Percentiles rank a stretch among this genome's conserved stretches.
Evolutionary conservation across 2,797 vertebrate species (phyloP).

Genomic region (Lutjanus campechanus): DNA sequence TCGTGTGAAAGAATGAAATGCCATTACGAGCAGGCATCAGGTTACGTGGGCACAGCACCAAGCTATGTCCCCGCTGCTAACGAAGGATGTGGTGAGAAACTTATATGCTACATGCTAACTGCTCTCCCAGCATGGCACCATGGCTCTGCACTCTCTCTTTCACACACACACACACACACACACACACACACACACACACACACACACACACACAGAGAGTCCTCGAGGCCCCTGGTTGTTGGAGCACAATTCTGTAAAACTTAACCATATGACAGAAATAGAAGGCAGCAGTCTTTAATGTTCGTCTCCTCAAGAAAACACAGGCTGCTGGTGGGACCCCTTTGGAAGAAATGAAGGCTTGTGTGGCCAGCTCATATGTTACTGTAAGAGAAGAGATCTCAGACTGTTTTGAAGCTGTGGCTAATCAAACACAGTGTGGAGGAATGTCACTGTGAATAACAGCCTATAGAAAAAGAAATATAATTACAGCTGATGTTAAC

Average conservation of each 20-base stretch:
- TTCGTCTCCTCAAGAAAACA: conserved; percentile 66
- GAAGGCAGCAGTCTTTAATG: conserved; percentile 73
- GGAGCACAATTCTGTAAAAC: conserved; percentile 74
- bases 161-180: conserved; percentile 19
- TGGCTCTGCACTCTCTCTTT: conserved; percentile 17
- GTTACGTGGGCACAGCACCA: conserved; percentile 79
- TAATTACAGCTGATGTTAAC: conserved; percentile 51
- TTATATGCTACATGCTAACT: conserved; percentile 64
- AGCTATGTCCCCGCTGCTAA: conserved; percentile 76
- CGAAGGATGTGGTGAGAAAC: conserved; percentile 78
- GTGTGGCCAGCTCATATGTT: conserved; percentile 68
- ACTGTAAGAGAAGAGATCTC: conserved; percentile 63
- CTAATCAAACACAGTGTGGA: conserved; percentile 69
- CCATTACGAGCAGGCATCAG: conserved; percentile 78
- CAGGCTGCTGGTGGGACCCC: conserved; percentile 71
- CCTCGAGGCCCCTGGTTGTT: conserved; percentile 37
- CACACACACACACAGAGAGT: conserved; percentile 24
- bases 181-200: conserved; percentile 21
- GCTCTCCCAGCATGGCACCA: conserved; percentile 49
- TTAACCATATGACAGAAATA: conserved; percentile 80
- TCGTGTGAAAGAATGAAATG: conserved; percentile 81
- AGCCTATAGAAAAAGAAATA: conserved; percentile 38
- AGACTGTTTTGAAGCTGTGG: conserved; percentile 61
- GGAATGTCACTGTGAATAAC: conserved; percentile 48
- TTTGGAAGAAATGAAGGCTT: conserved; percentile 71